phyloP scores from a whole-genome alignment of 1,140 invertebrate species.

The Halesus radiatus region DNA sequence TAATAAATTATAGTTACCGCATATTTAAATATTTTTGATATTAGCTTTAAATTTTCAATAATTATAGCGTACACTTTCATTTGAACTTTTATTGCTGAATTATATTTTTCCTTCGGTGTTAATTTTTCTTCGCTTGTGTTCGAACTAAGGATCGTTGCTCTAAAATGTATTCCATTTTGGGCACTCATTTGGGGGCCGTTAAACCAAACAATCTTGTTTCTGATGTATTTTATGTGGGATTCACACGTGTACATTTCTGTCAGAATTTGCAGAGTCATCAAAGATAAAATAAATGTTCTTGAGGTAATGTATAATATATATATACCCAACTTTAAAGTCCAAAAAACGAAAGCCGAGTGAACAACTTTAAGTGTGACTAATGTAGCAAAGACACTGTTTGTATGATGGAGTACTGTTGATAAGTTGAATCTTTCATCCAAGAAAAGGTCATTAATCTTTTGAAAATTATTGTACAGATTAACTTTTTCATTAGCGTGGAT shows the following conservation, averaged over 20 bases:
- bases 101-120: not conserved
- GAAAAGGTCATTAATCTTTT: not conserved
- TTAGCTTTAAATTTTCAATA: not conserved
- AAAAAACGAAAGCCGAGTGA: not conserved
- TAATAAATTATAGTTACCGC: too few relatives aligned
- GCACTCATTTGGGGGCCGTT: too few relatives aligned
- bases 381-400: not conserved
- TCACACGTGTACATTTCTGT: not conserved
- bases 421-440: not conserved
- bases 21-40: not conserved
- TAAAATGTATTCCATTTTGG: not conserved
- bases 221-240: not conserved
- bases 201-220: too few relatives aligned
- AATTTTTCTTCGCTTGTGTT: not conserved
- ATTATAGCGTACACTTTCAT: not conserved
- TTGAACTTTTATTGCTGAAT: not conserved
- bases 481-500: not conserved
- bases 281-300: not conserved
- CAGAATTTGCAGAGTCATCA: not conserved
- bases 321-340: not conserved
- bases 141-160: not conserved
- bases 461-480: constrained; percentile 1
- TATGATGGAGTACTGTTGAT: not conserved
- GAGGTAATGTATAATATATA: not conserved
- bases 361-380: not conserved